A percentile compares a stretch with the other conserved stretches of the same genome.
phyloP scores from a whole-genome alignment of 1,140 invertebrate genomes.

The Bursaphelenchus mucronatus region DNA sequence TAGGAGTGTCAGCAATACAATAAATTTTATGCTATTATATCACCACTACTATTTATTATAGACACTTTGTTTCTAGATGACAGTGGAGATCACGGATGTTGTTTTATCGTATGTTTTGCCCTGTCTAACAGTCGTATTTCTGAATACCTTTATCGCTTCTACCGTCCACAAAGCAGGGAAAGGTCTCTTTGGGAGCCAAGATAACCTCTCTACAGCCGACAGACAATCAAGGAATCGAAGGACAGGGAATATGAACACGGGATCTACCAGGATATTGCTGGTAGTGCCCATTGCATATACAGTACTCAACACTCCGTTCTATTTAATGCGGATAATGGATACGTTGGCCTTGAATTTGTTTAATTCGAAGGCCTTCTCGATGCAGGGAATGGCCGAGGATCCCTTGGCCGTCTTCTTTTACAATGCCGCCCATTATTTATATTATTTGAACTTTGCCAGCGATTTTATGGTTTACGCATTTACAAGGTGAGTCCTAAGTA shows the following conservation, averaged over 20 bases:
- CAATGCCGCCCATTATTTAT: conserved; percentile 57
- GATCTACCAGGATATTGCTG: conserved; percentile 47
- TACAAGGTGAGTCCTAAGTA: conserved; percentile 51
- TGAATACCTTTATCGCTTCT: conserved; percentile 55
- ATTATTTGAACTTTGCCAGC: conserved; percentile 59
- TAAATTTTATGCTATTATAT: background rate
- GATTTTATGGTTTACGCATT: conserved; percentile 60
- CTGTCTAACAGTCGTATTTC: conserved; percentile 51
- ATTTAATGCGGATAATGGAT: conserved; percentile 55
- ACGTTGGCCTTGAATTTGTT: conserved; percentile 53
- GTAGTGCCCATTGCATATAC: conserved; percentile 60
- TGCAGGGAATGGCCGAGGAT: conserved; percentile 29
- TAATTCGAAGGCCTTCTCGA: conserved; percentile 38
- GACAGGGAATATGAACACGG: conserved; percentile 2
- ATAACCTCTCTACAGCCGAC: conserved; percentile 6
- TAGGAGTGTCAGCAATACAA: conserved; percentile 1
- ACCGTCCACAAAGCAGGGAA: conserved; percentile 46
- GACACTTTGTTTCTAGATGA: conserved; percentile 29
- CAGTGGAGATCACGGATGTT: conserved; percentile 50
- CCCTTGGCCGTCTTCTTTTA: conserved; percentile 40
- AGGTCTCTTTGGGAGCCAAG: conserved; percentile 8
- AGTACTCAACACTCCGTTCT: conserved; percentile 59
- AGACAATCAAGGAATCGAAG: conserved; percentile 9
- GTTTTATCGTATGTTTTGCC: conserved; percentile 57
- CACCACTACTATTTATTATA: background rate